Evolutionary conservation across 1,140 invertebrate species (phyloP).

Genomic region (Drosophila baimaii): DNA sequence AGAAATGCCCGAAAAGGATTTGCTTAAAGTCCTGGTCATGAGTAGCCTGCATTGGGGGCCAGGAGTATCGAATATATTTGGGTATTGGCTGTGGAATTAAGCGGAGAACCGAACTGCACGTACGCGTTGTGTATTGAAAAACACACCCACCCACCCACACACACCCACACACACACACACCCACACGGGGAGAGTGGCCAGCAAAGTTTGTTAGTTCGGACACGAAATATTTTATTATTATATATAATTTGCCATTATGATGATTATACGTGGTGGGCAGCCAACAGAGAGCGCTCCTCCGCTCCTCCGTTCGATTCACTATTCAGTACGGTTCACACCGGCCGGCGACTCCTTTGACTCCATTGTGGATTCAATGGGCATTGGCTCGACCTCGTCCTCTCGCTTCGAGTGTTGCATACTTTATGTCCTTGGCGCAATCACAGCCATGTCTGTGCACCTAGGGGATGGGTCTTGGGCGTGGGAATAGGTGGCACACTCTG

Average conservation of each 20-base stretch:
- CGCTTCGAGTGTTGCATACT: conserved; percentile 66
- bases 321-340: conserved; percentile 14
- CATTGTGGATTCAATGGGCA: conserved; percentile 61
- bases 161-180: conserved; percentile 14
- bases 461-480: background rate
- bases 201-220: conserved; percentile 75
- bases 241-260: conserved; percentile 83
- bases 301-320: background rate
- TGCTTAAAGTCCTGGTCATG: conserved; percentile 53
- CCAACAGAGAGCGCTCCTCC: background rate
- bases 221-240: conserved; percentile 83
- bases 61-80: conserved; percentile 18
- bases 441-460: conserved; percentile 51
- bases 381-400: conserved; percentile 31
- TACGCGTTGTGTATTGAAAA: conserved; percentile 69
- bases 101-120: conserved; percentile 48
- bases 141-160: conserved; percentile 13
- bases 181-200: too few relatives aligned
- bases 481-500: too few relatives aligned
- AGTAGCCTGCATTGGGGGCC: background rate
- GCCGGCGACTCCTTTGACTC: conserved; percentile 16
- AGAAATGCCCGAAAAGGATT: conserved; percentile 56
- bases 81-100: conserved; percentile 6
- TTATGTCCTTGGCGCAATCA: conserved; percentile 71
- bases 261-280: conserved; percentile 73